Evolutionary conservation across 2,797 vertebrate genomes (phyloP).

Genomic region (Gobionotothen gibberifrons): DNA sequence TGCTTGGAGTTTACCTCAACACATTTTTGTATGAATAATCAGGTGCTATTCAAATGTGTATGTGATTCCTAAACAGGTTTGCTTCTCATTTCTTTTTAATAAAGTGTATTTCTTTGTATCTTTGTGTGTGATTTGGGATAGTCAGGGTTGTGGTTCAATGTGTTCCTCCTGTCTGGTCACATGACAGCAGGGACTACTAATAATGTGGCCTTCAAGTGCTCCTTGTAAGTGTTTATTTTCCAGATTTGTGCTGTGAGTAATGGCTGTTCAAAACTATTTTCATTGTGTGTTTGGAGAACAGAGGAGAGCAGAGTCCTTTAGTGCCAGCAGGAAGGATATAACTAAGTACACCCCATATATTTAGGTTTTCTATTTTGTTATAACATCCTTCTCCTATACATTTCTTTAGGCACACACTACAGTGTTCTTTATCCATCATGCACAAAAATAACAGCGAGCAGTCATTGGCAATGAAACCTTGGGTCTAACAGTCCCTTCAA

Average conservation of each 20-base stretch:
- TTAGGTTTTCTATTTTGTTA: no score
- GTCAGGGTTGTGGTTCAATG: background rate
- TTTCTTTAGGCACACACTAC: no score
- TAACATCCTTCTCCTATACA: no score
- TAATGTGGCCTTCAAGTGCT: slow-evolving; percentile 40
- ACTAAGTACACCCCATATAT: no score
- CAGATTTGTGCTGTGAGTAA: background rate
- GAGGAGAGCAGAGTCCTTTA: no score
- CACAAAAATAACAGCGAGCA: no score
- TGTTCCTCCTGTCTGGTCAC: slow-evolving; percentile 29
- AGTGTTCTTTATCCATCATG: no score
- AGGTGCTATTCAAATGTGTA: slow-evolving; percentile 16
- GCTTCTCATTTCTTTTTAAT: slow-evolving; percentile 57
- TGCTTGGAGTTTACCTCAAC: slow-evolving; percentile 18
- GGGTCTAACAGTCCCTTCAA: no score
- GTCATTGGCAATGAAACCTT: no score
- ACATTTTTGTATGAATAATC: slow-evolving; percentile 35
- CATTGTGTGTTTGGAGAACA: no score
- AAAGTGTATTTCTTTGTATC: slow-evolving; percentile 40
- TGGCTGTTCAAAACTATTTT: background rate
- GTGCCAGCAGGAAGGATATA: no score
- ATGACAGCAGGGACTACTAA: slow-evolving; percentile 40
- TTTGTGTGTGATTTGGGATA: background rate
- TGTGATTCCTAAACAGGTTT: slow-evolving; percentile 41
- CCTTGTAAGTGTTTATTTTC: background rate